Percentiles rank a stretch among this genome's conserved stretches.
phyloP scores from a whole-genome alignment of 1,140 invertebrate genomes.

The Anoplolepis gracilipes region DNA sequence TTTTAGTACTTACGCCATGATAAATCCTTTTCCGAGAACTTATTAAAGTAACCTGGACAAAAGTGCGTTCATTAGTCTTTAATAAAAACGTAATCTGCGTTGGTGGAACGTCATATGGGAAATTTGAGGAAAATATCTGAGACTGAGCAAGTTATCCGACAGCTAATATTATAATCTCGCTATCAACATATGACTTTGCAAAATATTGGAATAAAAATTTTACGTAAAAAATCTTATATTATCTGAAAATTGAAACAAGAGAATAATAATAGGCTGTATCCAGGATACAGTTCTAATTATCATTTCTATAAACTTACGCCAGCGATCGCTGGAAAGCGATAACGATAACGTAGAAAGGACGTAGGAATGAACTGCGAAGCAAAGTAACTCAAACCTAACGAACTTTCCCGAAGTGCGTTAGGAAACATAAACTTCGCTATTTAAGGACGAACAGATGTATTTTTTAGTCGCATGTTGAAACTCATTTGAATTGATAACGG shows the following conservation, averaged over 20 bases:
- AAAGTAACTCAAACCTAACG: slow-evolving; percentile 31
- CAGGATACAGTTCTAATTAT: slow-evolving; percentile 35
- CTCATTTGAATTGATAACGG: slow-evolving; percentile 31
- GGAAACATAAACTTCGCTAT: slow-evolving; percentile 36
- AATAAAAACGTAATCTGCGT: slow-evolving; percentile 52
- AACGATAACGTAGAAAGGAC: slow-evolving; percentile 2
- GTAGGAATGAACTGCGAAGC: slow-evolving; percentile 9
- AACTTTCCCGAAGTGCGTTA: slow-evolving; percentile 33
- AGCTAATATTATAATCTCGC: slow-evolving; percentile 36
- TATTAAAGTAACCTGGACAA: slow-evolving; percentile 51
- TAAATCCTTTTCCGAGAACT: slow-evolving; percentile 44
- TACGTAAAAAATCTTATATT: background rate
- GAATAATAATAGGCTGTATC: background rate
- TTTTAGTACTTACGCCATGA: slow-evolving; percentile 27
- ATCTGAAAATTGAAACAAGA: background rate
- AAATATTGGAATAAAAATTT: slow-evolving; percentile 8
- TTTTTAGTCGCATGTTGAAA: slow-evolving; percentile 50
- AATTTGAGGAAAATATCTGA: slow-evolving; percentile 48
- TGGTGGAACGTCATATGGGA: slow-evolving; percentile 44
- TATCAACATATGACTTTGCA: background rate
- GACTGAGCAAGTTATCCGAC: slow-evolving; percentile 25
- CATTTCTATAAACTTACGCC: background rate
- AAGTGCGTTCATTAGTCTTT: slow-evolving; percentile 53
- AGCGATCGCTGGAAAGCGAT: slow-evolving; percentile 10
- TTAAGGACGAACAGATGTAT: slow-evolving; percentile 50